phyloP scores from a whole-genome alignment of 2,113 vertebrate genomes.

The Python bivittatus region DNA sequence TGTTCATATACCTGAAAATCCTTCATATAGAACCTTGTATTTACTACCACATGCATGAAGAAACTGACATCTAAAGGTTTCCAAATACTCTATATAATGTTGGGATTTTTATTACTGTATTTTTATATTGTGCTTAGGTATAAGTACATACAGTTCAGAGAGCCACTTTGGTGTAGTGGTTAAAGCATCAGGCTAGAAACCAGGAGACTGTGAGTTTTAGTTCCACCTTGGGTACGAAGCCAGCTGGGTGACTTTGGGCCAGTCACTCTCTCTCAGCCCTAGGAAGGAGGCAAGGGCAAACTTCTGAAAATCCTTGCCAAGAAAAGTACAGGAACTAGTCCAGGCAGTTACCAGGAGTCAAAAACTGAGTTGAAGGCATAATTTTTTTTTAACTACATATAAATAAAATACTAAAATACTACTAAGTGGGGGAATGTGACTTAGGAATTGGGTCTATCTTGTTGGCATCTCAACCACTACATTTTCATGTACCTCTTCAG shows the following conservation, averaged over 20 bases:
- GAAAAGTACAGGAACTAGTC: background rate
- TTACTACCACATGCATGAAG: background rate
- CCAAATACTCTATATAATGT: background rate
- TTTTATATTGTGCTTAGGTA: background rate
- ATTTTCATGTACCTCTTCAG: background rate
- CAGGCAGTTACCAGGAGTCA: background rate
- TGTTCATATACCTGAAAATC: background rate
- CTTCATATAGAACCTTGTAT: background rate
- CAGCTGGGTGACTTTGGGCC: background rate
- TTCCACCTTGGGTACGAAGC: background rate
- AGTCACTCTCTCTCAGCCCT: background rate
- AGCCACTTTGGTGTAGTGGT: background rate
- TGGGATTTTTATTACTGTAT: background rate
- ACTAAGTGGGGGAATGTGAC: background rate
- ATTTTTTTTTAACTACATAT: no score
- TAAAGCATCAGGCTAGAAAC: background rate
- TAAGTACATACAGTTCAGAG: background rate
- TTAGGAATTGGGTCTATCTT: background rate
- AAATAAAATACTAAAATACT: no score
- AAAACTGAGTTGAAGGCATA: background rate
- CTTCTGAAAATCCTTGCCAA: background rate
- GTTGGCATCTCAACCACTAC: background rate
- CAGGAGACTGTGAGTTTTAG: background rate
- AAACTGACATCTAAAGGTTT: background rate
- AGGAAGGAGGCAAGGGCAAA: background rate